Conservation (phyloP, 2,113 vertebrate genomes). For the Megaceryle maxima region DNA sequence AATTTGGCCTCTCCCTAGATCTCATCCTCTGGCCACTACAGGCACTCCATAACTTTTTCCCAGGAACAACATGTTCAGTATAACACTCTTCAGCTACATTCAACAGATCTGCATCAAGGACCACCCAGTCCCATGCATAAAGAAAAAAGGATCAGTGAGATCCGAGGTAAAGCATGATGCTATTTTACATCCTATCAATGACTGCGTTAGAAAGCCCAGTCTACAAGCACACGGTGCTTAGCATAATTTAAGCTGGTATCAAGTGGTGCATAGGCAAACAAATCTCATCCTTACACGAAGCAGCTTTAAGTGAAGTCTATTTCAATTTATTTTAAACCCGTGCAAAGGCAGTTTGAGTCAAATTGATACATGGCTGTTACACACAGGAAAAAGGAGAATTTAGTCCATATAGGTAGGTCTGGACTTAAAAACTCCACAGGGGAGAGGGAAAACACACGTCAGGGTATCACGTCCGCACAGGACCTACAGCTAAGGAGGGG, state of each 20-base stretch:
- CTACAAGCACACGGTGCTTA: neutral
- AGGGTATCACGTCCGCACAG: neutral
- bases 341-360: neutral
- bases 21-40: neutral
- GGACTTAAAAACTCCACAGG: accelerated
- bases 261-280: neutral
- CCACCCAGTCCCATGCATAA: neutral
- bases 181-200: neutral
- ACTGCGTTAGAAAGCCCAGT: neutral
- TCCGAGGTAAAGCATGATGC: neutral
- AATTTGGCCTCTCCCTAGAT: neutral
- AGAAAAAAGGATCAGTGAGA: neutral
- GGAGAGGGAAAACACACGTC: neutral
- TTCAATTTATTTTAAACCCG: neutral
- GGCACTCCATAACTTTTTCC: neutral
- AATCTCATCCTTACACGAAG: neutral
- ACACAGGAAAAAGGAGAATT: neutral
- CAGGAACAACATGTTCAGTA: accelerated
- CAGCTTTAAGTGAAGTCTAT: neutral
- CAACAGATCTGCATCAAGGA: neutral
- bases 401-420: neutral
- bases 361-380: neutral
- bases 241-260: neutral
- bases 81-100: neutral
- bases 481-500: neutral